Base-by-base conservation (phyloP, 1,140 invertebrate species). In the Pachyrhynchus sulphureomaculatus region DNA sequence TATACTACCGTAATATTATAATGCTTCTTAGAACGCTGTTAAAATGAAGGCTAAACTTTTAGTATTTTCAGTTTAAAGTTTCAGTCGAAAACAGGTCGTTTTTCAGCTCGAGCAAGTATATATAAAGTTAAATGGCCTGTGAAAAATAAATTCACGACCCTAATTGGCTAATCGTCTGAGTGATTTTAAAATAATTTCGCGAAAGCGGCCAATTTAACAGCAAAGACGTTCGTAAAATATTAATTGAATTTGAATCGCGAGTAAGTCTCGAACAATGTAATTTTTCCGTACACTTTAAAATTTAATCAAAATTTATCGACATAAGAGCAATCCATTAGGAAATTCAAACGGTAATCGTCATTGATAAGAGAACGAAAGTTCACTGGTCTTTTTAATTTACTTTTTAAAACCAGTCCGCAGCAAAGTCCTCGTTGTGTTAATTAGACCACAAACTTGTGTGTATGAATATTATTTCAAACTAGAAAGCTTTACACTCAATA, bases 61-160 rank as follows among this genome's bases (percentile, higher is more conserved):
- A 33, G 39, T 29, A 56, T 32, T 56, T 53, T 53, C 23, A 41
- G 37, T 41, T 53, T 41, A 53, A 58, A 58, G 24, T 37, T 51
- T 48, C 9, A 36, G 5, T 6, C 13, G 33, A 59, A 59, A 59
- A 52, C 57, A 52, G 45, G 34, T 42, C 57, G 44, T 59, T 58
- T 48, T 58, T 58, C 44, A 21, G 34, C 57, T 49, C 21, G 13
- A 42, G 24, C 39, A 49, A 59, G 45, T 59, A 52, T 59, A 48
- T 48, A 49, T 59, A 49, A 59, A 59, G 57, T 44, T 26, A 59
- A 59, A 59, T 59, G 57, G 48, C 15, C 24, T 26, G 57, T 39
- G 39, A 59, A 59, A 59, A 59, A 59, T 59, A 59, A 59, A 59
- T 59, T 59, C 57, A 17, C 57, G 8, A 45, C 26, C 47, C 57